A percentile compares a stretch with the other conserved stretches of the same genome.
Evolutionary conservation across 2,888 invertebrate genomes (phyloP).

Genomic region (Brenthis ino): DNA sequence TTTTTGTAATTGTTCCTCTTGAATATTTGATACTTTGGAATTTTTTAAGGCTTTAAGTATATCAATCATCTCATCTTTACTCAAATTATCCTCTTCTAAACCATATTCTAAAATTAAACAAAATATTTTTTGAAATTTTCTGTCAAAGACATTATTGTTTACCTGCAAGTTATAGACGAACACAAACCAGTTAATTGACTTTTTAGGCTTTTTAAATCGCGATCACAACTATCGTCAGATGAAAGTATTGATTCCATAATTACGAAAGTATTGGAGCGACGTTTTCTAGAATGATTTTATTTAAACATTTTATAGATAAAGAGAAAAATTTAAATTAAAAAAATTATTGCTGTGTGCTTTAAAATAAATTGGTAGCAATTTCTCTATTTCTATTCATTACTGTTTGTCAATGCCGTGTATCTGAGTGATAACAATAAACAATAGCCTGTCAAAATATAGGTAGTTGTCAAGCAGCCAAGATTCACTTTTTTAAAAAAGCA

Average conservation of each 20-base stretch:
- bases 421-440: too few relatives aligned
- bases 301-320: neutral
- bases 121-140: neutral
- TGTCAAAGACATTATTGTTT: neutral
- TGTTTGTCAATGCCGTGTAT: too few relatives aligned
- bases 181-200: conserved; percentile 64
- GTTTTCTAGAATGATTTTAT: neutral
- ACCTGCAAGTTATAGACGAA: neutral
- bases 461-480: too few relatives aligned
- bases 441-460: too few relatives aligned
- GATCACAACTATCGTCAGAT: conserved; percentile 73
- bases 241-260: conserved; percentile 54
- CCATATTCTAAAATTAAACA: conserved; percentile 62
- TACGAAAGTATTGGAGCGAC: neutral
- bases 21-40: conserved; percentile 66
- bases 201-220: conserved; percentile 69
- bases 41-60: conserved; percentile 70
- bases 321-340: too few relatives aligned
- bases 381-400: too few relatives aligned
- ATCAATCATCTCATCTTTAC: conserved; percentile 75
- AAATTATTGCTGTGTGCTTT: too few relatives aligned
- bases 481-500: too few relatives aligned
- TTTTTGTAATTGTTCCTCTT: conserved; percentile 57
- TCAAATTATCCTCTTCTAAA: conserved; percentile 71
- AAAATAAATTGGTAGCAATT: too few relatives aligned